phyloP scores from a whole-genome alignment of 2,113 vertebrate species.

The Malurus alboscapulatus region DNA sequence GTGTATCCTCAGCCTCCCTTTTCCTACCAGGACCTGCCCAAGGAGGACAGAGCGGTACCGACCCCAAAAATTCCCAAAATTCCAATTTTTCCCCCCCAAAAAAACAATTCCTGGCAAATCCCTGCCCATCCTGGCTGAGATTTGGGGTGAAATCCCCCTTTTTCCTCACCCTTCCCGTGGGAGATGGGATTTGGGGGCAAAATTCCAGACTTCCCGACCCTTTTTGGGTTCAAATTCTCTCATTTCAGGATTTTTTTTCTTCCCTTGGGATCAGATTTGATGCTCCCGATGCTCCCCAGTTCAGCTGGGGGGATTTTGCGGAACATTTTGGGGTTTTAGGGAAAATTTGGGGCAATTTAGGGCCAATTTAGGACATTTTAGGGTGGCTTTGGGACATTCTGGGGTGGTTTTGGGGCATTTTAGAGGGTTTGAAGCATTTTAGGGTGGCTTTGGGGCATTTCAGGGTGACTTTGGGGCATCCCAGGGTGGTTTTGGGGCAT shows the following conservation, averaged over 20 bases:
- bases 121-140: not conserved
- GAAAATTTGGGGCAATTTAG: accelerated
- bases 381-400: too few relatives aligned
- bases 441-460: accelerated
- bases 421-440: too few relatives aligned
- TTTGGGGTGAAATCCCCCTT: not conserved
- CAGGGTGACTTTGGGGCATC: accelerated
- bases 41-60: conserved; percentile 80
- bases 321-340: accelerated
- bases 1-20: conserved; percentile 92
- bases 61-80: accelerated
- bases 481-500: accelerated
- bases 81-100: not conserved
- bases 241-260: accelerated
- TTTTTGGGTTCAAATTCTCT: not conserved
- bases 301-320: accelerated
- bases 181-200: not conserved
- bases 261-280: too few relatives aligned
- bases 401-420: too few relatives aligned
- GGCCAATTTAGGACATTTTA: accelerated
- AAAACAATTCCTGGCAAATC: accelerated
- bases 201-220: not conserved
- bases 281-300: not conserved
- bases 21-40: conserved; percentile 63
- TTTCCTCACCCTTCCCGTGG: not conserved